A percentile compares a stretch with the other conserved stretches of the same genome.
Conservation (phyloP, 1,140 invertebrate species). For the Cyclina sinensis region DNA sequence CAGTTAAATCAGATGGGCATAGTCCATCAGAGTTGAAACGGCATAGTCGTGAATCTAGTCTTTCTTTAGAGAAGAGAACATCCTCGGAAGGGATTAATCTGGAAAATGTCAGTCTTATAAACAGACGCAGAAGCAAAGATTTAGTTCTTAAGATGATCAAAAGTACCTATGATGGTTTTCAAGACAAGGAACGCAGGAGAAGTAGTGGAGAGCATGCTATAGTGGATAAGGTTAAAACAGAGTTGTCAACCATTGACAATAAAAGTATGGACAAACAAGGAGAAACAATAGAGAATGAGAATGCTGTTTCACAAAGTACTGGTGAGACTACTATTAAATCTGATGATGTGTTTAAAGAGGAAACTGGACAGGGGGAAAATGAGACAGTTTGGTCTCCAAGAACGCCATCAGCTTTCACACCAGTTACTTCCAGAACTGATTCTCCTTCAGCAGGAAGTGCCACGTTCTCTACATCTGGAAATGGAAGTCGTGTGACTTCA, state of each 20-base stretch:
- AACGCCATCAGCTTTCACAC: neutral
- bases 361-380: neutral
- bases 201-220: neutral
- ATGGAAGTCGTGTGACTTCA: conserved; percentile 57
- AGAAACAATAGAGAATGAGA: neutral
- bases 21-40: conserved; percentile 11
- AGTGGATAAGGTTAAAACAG: neutral
- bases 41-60: conserved; percentile 1
- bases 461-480: conserved; percentile 3
- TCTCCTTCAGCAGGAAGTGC: neutral
- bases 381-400: neutral
- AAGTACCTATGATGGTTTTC: neutral
- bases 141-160: conserved; percentile 34
- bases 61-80: conserved; percentile 47
- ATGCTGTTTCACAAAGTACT: neutral
- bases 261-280: neutral
- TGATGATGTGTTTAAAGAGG: neutral
- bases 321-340: neutral
- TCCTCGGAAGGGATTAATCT: conserved; percentile 2
- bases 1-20: conserved; percentile 38
- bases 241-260: neutral
- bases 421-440: neutral
- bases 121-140: conserved; percentile 41
- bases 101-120: conserved; percentile 48
- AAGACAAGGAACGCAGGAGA: neutral